phyloP scores from a whole-genome alignment of 2,888 invertebrate genomes.

The Patella depressa region DNA sequence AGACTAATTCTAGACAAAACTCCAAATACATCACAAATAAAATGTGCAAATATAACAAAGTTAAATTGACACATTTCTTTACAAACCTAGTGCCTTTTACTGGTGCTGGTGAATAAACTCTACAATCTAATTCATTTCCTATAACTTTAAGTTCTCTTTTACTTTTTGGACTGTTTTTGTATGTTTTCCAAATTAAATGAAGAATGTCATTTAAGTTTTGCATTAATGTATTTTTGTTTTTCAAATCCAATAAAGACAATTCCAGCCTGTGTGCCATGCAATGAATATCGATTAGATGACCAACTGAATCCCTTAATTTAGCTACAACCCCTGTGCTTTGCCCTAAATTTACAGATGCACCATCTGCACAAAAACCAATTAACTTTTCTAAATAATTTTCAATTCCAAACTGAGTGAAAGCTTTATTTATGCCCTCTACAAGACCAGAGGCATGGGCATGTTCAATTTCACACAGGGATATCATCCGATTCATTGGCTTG shows the following conservation, averaged over 20 bases:
- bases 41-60: too few relatives aligned
- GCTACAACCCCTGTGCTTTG: background rate
- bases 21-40: too few relatives aligned
- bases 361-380: conserved; percentile 17
- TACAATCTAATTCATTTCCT: conserved; percentile 1
- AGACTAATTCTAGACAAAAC: too few relatives aligned
- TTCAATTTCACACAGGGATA: background rate
- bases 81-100: too few relatives aligned
- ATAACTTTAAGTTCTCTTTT: conserved; percentile 7
- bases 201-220: conserved; percentile 5
- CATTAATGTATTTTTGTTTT: too few relatives aligned
- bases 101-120: too few relatives aligned
- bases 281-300: background rate
- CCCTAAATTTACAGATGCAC: conserved; percentile 15
- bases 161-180: conserved; percentile 13
- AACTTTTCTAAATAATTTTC: background rate
- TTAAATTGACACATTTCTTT: too few relatives aligned
- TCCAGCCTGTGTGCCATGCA: too few relatives aligned
- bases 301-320: background rate
- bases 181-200: conserved; percentile 6
- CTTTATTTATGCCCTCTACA: too few relatives aligned
- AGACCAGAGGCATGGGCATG: conserved; percentile 12
- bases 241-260: too few relatives aligned
- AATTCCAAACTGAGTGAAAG: too few relatives aligned
- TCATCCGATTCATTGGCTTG: background rate